Evolutionary conservation across 2,888 invertebrate genomes (phyloP), one percentile per base, ranked within the genome.

Genomic region (Mayetiola destructor): DNA sequence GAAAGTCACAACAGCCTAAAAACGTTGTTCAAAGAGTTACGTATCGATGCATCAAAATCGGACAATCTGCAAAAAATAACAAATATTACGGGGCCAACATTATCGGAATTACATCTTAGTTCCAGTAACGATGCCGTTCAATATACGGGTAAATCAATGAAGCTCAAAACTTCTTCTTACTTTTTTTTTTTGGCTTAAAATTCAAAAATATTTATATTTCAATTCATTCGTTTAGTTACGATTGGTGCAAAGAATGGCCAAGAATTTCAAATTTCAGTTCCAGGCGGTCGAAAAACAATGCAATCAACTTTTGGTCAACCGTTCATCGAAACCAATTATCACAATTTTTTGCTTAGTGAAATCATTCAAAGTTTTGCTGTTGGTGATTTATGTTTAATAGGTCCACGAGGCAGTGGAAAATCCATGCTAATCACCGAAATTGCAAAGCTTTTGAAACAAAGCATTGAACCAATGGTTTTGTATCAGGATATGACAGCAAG

Each of bases 401-500:
- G 95, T 54, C 84, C 88, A 59, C 84, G 85, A 73, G 96, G 96
- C 37, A 90, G 93, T 66, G 96, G 96, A 0, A 97, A 97, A 73
- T 88, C 87, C 59, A 80, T 85, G 2, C 74, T 93, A 1, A 80
- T 91, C 1, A 76, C 80, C 55, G 83, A 87, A 70, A 76, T 96
- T 59, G 84, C 93, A 0, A 77, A 81, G 59, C 68, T 85, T 62
- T 72, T 92, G 10, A 84, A 85, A 27, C 90, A 90, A 66, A 80
- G 84, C 35, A 75, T 87, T 59, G 93, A 93, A 71, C 88, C 89
- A 18, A 86, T 96, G 72, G 88, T 94, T 60, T 75, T 96, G 3
- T 96, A 94, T 71, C 93, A 94, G 79, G 97, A 97, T 67, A 95
- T 97, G 93, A 94, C 94, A 0, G 86, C 93, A 0, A 76, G 96